A percentile compares a stretch with the other conserved stretches of the same genome.
Evolutionary conservation across 1,140 invertebrate species (phyloP).

Genomic region (Helicoverpa armigera): DNA sequence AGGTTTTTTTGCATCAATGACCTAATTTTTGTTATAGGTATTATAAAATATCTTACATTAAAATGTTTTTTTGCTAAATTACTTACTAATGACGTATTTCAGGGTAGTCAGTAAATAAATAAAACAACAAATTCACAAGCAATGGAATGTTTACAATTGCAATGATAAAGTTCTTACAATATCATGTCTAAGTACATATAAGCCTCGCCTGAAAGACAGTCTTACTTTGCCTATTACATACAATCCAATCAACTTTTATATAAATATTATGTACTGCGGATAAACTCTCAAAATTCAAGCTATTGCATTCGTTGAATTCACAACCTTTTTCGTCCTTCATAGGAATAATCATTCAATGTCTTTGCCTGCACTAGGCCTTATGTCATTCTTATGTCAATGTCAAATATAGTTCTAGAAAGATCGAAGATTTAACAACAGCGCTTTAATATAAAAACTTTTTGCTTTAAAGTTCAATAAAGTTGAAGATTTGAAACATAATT

Average conservation of each 20-base stretch:
- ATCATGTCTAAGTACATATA: constrained; percentile 64
- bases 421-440: too few species aligned
- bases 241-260: constrained; percentile 24
- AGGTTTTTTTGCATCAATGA: too few species aligned
- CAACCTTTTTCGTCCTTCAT: constrained; percentile 43
- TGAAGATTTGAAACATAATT: too few species aligned
- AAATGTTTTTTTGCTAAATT: too few species aligned
- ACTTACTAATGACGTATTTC: too few species aligned
- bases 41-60: too few species aligned
- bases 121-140: constrained; percentile 78
- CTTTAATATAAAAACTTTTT: neutral
- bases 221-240: constrained; percentile 53
- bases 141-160: constrained; percentile 85
- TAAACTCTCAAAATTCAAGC: constrained; percentile 52
- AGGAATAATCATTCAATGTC: constrained; percentile 30
- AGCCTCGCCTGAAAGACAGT: constrained; percentile 60
- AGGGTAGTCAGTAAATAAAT: constrained; percentile 55
- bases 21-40: too few species aligned
- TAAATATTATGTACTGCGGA: constrained; percentile 33
- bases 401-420: neutral
- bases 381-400: constrained; percentile 5
- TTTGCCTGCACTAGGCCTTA: neutral
- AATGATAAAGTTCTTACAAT: constrained; percentile 79
- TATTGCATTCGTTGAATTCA: constrained; percentile 49
- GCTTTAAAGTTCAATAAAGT: neutral